Percentiles rank a stretch among this genome's conserved stretches.
phyloP scores from a whole-genome alignment of 2,113 vertebrate species.

The Colius striatus region DNA sequence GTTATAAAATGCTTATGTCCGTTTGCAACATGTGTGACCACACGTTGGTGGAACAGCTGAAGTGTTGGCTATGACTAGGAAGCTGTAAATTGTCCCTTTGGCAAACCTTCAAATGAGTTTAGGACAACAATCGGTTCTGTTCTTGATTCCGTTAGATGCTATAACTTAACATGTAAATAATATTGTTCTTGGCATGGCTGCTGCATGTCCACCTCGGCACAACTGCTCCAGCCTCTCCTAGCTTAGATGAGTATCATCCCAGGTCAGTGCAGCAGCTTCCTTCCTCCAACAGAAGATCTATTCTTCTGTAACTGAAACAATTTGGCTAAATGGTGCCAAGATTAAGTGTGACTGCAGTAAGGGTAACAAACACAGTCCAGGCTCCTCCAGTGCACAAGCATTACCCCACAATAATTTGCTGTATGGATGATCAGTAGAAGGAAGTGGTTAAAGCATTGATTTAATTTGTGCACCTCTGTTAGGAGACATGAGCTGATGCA shows the following conservation, averaged over 20 bases:
- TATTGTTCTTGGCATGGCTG: constrained; percentile 69
- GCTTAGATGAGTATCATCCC: neutral
- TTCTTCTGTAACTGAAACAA: neutral
- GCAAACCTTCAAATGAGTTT: constrained; percentile 55
- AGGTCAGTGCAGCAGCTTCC: constrained; percentile 54
- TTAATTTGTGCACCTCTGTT: neutral
- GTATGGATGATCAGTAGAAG: neutral
- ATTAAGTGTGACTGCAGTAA: neutral
- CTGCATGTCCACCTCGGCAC: neutral
- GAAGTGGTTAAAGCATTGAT: neutral
- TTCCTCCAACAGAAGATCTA: constrained; percentile 43
- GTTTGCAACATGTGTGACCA: constrained; percentile 1
- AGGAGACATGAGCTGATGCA: neutral
- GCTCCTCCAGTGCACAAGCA: neutral
- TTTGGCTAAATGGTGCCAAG: neutral
- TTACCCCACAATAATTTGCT: neutral
- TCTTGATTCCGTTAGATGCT: constrained; percentile 35
- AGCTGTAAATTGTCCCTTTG: constrained; percentile 60
- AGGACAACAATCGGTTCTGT: neutral
- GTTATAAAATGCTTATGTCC: constrained; percentile 26
- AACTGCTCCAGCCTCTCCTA: neutral
- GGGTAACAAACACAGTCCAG: neutral
- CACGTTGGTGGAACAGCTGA: constrained; percentile 33
- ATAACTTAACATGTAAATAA: constrained; percentile 66
- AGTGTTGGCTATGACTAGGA: constrained; percentile 21